Evolutionary conservation across 2,888 invertebrate genomes (phyloP).

Genomic region (Gandaritis pyraliata): DNA sequence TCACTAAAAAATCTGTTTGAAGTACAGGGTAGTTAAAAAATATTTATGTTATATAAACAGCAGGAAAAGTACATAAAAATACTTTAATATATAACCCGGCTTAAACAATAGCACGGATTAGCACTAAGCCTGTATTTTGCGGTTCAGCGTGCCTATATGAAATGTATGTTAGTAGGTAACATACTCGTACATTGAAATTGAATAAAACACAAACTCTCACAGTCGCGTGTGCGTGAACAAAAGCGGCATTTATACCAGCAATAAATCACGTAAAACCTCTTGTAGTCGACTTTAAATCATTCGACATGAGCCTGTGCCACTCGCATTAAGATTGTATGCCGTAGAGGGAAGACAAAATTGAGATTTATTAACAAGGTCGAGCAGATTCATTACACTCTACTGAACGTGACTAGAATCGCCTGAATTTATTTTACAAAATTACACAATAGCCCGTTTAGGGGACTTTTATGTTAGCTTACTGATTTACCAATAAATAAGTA

Average conservation of each 20-base stretch:
- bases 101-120: background rate
- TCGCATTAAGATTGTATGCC: slow-evolving; percentile 36
- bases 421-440: slow-evolving; percentile 16
- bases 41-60: too few relatives aligned
- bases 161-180: background rate
- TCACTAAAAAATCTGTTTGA: background rate
- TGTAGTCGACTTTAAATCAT: slow-evolving; percentile 29
- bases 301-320: slow-evolving; percentile 30
- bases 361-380: slow-evolving; percentile 45
- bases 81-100: background rate
- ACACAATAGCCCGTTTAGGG: too few relatives aligned
- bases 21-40: background rate
- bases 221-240: slow-evolving; percentile 8
- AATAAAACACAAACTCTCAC: background rate
- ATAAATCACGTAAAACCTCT: slow-evolving; percentile 16
- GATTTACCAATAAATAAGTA: too few relatives aligned
- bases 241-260: slow-evolving; percentile 15
- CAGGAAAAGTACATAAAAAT: background rate
- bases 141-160: too few relatives aligned
- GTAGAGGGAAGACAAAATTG: slow-evolving; percentile 42
- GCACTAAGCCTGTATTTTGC: background rate
- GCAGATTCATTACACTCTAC: slow-evolving; percentile 40
- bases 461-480: too few relatives aligned
- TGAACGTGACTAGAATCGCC: slow-evolving; percentile 44
- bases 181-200: background rate